Evolutionary conservation across 64 coral and sea anemone genomes (phyloP).

Genomic region (Anthopleura sola): DNA sequence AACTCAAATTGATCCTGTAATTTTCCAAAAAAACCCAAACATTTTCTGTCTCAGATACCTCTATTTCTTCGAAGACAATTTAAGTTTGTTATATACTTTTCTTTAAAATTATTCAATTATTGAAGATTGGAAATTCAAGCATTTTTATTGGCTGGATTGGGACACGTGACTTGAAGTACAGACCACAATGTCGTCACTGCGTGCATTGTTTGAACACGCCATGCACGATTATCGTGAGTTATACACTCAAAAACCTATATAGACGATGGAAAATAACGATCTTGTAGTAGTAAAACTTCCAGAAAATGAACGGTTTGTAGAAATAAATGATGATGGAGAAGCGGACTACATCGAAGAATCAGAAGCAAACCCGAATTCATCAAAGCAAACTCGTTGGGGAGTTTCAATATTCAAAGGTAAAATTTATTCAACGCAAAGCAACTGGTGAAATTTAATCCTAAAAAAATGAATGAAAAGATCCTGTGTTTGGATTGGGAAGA

Average conservation of each 20-base stretch:
- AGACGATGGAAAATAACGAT: neutral
- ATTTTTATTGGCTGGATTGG: neutral
- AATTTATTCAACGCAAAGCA: neutral
- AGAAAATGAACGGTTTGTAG: neutral
- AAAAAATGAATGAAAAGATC: neutral
- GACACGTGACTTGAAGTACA: neutral
- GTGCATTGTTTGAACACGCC: constrained; percentile 3
- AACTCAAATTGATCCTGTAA: too few species aligned
- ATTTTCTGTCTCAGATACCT: too few species aligned
- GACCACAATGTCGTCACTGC: neutral
- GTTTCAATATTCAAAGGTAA: constrained; percentile 7
- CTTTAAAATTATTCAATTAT: neutral
- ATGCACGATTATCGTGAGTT: constrained; percentile 2
- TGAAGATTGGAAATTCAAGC: neutral
- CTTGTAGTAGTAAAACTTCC: neutral
- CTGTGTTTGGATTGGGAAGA: neutral
- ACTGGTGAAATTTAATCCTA: neutral
- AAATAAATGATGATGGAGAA: neutral
- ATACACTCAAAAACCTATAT: neutral
- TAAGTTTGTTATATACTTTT: neutral
- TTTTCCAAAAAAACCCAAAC: too few species aligned
- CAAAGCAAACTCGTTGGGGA: constrained; percentile 8
- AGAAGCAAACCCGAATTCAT: neutral
- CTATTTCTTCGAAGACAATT: too few species aligned
- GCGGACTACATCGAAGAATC: neutral